Conservation (phyloP, 2,797 vertebrate species). For the Microctenopoma stevenorrisi region DNA sequence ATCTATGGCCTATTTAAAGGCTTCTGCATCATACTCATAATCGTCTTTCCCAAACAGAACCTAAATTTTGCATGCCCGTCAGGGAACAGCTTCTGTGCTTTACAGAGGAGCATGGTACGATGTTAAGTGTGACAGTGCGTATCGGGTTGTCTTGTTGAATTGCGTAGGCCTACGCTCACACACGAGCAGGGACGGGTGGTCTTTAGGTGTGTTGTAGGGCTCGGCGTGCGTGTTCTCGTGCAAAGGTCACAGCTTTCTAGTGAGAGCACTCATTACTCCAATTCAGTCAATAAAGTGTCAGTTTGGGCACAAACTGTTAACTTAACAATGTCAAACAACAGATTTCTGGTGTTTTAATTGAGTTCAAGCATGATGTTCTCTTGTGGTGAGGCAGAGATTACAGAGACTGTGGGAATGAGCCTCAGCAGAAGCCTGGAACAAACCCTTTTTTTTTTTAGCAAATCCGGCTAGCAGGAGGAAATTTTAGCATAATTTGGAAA, state of each 20-base stretch:
- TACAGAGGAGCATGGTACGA: conserved; percentile 30
- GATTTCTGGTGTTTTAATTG: conserved; percentile 33
- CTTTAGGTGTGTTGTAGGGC: conserved; percentile 5
- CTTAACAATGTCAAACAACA: conserved; percentile 24
- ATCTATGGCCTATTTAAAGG: conserved; percentile 72
- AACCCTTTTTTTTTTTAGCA: conserved; percentile 26
- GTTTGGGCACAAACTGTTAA: conserved; percentile 27
- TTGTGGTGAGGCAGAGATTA: conserved; percentile 30
- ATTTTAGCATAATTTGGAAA: conserved; percentile 60
- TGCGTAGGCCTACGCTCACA: neutral
- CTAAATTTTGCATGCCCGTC: conserved; percentile 62
- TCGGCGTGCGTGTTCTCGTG: conserved; percentile 33
- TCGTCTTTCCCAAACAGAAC: conserved; percentile 49
- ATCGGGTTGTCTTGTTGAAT: conserved; percentile 41
- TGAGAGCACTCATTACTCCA: conserved; percentile 23
- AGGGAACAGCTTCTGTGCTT: conserved; percentile 43
- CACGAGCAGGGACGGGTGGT: neutral
- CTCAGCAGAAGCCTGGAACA: conserved; percentile 42
- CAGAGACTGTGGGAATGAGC: conserved; percentile 42
- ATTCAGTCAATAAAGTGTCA: conserved; percentile 41
- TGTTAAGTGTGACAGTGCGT: conserved; percentile 41
- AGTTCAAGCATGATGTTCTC: conserved; percentile 14
- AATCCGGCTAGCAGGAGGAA: conserved; percentile 51
- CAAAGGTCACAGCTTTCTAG: conserved; percentile 48
- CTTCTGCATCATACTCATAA: conserved; percentile 44